Base-by-base conservation (phyloP, 2,888 invertebrate genomes). In the Catocala fraxini region DNA sequence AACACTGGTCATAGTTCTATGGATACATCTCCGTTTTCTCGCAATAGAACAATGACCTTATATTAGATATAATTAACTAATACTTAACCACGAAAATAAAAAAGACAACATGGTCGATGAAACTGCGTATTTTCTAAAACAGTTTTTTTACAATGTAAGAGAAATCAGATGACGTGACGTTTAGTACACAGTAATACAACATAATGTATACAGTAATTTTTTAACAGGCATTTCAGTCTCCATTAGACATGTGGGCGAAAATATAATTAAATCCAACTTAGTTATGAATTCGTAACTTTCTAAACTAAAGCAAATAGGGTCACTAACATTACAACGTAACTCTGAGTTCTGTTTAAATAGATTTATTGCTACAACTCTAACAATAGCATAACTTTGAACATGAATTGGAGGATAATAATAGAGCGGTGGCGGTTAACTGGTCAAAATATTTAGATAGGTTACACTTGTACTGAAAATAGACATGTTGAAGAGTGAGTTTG, bases 271-370 rank as follows among this genome's bases (percentile, higher is more conserved):
- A 70, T 62, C 55, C 34, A 65, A 70, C 68, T 43, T 67, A 69
- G 65, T 68, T 68, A 70, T 56, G 56, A 56, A 53, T 52, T 52
- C 51, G 63, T 56, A 73, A 73, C 70, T 69, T 64, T 54, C 43
- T 49, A 56, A 65, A 72, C 66, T 62, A 62, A 71, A 66, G 68
- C 64, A 68, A 71, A 71, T 65, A 63, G 67, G 63, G 69, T 63
- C 60, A 51, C 54, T 59, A 53, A 51, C 39, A 41, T 45, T 43
- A 53, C n/a, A 33, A 52, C 41, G 11, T n/a, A 51, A 35, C 45
- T 53, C 45, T 12, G 33, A n/a, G 33, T 34, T 45, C 33, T 4
- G 33, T 33, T 52, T 10, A 42, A 43, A 45, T 45, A 53, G 42
- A 53, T 43, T 53, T 42, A 41, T 34, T 53, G 15, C 25, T 45